Evolutionary conservation across 2,797 vertebrate species (phyloP), one percentile per base, ranked within the genome.

Genomic region (Moxostoma hubbsi): DNA sequence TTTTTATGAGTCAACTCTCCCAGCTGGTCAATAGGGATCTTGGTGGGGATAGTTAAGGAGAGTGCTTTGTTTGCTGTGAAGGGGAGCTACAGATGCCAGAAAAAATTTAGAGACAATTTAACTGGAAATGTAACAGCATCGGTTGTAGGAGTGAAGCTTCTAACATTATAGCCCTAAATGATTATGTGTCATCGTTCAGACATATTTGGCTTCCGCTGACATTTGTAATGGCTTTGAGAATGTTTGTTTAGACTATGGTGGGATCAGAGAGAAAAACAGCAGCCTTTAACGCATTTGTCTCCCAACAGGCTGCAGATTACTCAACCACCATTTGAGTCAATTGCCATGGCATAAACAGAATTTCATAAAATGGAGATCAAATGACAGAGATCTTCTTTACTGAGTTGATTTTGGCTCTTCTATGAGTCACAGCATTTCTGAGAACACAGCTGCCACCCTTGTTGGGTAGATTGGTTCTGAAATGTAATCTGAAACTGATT

Each of bases 301-400:
- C 84, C 85, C 7, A 43, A 80, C 66, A 16, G 47, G 61, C 55
- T 71, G 76, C 84, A 69, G 76, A 69, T 69, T 80, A 89, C 87
- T 89, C 86, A 86, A 86, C 88, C 84, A 83, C 88, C 87, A 90
- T 93, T 91, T 90, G 82, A 80, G 70, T 69, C 77, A 66, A 82
- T 65, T 63, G 68, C 15, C 18, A 46, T 61, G 54, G 74, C 70
- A 43, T 62, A 73, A 82, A 73, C n/a, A 68, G 49, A 67, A 55
- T 57, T 73, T 47, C 51, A 65, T 70, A 79, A 71, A 36, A 59
- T 51, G 71, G 63, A 85, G 75, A 83, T 81, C 80, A 85, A 76
- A 85, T 82, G 66, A 24, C 24, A 36, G 36, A 36, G 3, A 36
- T 36, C 15, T 36, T 16, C 58, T 70, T 76, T 61, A 66, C 64